Evolutionary conservation across 1,140 invertebrate genomes (phyloP).

Genomic region (Neodiprion virginianus): DNA sequence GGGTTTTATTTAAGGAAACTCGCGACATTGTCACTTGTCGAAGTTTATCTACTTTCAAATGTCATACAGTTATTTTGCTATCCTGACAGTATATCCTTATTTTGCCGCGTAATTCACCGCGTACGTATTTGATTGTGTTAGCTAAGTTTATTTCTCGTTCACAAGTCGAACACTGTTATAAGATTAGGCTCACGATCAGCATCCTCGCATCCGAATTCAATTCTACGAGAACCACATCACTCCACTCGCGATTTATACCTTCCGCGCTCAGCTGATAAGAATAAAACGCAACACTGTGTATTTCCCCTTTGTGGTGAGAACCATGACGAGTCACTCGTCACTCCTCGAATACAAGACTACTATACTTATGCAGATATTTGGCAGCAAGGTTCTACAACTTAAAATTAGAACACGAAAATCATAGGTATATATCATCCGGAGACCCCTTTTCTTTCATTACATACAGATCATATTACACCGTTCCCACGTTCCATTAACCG

Average conservation of each 20-base stretch:
- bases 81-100: no score
- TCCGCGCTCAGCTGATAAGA: background rate
- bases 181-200: background rate
- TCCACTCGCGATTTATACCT: background rate
- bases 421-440: background rate
- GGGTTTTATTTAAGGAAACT: slow-evolving; percentile 60
- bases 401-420: background rate
- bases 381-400: background rate
- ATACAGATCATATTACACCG: background rate
- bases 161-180: no score
- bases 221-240: no score
- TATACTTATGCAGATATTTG: background rate
- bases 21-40: slow-evolving; percentile 55
- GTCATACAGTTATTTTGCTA: background rate
- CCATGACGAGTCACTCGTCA: background rate
- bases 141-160: background rate
- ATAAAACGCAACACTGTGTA: slow-evolving; percentile 1
- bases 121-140: background rate
- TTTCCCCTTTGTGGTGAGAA: background rate
- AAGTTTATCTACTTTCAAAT: background rate
- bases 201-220: background rate
- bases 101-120: no score
- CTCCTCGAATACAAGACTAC: background rate
- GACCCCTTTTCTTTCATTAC: background rate
- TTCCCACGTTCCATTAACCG: background rate